Base-by-base conservation (phyloP, 2,797 vertebrate genomes). In the Acestrorhynchus altus region DNA sequence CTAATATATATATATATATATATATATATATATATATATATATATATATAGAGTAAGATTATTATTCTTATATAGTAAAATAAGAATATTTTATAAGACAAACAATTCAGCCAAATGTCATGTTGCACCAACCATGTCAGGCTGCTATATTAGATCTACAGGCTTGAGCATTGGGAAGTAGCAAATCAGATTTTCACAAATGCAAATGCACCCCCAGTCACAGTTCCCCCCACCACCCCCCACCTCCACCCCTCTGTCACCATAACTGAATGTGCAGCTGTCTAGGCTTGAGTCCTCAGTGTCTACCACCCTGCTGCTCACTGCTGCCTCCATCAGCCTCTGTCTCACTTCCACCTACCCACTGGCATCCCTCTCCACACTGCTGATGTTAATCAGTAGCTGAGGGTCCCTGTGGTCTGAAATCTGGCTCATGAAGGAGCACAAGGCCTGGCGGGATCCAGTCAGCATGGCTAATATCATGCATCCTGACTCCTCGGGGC, bases 371-470 rank as follows among this genome's bases (percentile, higher is more conserved):
- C 46, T 39, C 66, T 77, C 73, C 71, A 31, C 69, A 72, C 42
- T 28, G 60, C 81, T 31, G 72, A 75, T 71, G 74, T 70, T 82
- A 77, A 84, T 85, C 72, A 79, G 81, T 78, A 65, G 72, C 79
- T 60, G 75, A 76, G 51, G 51, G 78, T 47, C 20, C 35, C 72
- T 39, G 61, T 63, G 40, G 56, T 61, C n/a, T 64, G 49, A 72
- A 35, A 61, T 79, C 74, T 61, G 68, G 52, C 71, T 54, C 60
- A 64, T 72, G 78, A 84, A 83, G 76, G 68, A 64, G 52, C 42
- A 12, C 4, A 9, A 20, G 46, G 44, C 73, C 56, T 69, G 57
- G 63, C 42, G 49, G 69, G 57, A 68, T 22, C 46, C 52, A 31
- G 11, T 71, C 47, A 46, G 35, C 49, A 35, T 61, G 31, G 39